Conservation (phyloP, 2,113 vertebrate species). For the Coregonus clupeaformis region DNA sequence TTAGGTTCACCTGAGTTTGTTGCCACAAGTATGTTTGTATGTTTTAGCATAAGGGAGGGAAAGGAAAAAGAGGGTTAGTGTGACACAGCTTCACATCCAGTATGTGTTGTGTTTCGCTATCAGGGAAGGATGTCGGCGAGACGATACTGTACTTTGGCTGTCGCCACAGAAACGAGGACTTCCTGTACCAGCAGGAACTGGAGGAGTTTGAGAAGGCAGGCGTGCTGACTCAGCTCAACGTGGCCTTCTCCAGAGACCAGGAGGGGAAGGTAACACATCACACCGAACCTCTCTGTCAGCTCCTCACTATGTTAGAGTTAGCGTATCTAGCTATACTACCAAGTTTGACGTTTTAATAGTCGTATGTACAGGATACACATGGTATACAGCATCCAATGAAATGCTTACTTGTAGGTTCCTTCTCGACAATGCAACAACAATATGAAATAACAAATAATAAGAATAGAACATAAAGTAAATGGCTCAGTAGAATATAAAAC, state of each 20-base stretch:
- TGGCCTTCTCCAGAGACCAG: slow-evolving; percentile 86
- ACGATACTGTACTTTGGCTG: slow-evolving; percentile 84
- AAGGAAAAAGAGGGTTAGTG: not conserved
- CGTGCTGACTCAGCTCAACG: slow-evolving; percentile 76
- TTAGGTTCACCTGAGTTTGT: too few species aligned
- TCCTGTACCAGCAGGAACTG: slow-evolving; percentile 80
- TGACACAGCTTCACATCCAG: not conserved
- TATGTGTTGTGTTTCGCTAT: not conserved
- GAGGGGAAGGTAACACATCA: slow-evolving; percentile 71
- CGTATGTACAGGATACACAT: too few species aligned
- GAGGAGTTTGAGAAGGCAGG: slow-evolving; percentile 69
- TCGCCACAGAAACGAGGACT: slow-evolving; percentile 75
- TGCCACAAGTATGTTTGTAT: too few species aligned
- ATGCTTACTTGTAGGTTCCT: too few species aligned
- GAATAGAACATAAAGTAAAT: too few species aligned
- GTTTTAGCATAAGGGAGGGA: too few species aligned
- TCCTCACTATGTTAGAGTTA: not conserved
- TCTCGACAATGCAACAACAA: too few species aligned
- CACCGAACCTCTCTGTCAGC: not conserved
- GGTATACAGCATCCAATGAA: too few species aligned
- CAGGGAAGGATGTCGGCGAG: slow-evolving; percentile 84
- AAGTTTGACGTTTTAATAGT: too few species aligned
- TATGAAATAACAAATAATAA: too few species aligned
- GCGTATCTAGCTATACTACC: not conserved
- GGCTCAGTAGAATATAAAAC: too few species aligned